These are phyloP conservation scores for Acipenser transmontanus DNA, from an alignment of 2,797 vertebrate genomes.

Conservation along the genomic window DNA sequence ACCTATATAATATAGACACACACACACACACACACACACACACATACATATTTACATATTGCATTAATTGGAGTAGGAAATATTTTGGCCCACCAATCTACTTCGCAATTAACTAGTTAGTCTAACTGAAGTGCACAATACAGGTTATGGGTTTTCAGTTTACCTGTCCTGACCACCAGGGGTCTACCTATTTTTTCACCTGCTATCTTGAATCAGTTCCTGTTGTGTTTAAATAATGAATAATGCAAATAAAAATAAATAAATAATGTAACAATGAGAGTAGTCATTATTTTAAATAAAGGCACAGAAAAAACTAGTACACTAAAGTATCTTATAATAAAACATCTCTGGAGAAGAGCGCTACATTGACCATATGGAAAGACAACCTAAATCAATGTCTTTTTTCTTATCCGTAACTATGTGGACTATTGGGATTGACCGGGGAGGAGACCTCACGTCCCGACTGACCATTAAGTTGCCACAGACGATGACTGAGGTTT, in stretches of 20 bases:
- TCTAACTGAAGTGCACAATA: constrained; percentile 13
- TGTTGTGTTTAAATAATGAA: constrained; percentile 18
- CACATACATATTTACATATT: no score
- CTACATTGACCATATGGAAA: constrained; percentile 37
- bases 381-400: constrained; percentile 34
- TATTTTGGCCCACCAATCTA: no score
- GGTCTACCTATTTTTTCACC: background rate
- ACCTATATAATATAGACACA: no score
- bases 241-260: background rate
- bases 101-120: background rate
- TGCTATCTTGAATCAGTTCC: constrained; percentile 4
- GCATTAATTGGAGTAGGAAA: no score
- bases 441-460: constrained; percentile 68
- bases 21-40: no score
- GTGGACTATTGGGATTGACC: constrained; percentile 74
- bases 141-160: constrained; percentile 15
- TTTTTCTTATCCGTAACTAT: constrained; percentile 71
- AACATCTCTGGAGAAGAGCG: background rate
- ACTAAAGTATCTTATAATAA: constrained; percentile 36
- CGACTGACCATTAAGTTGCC: constrained; percentile 70
- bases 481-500: constrained; percentile 83
- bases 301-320: constrained; percentile 20
- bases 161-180: background rate
- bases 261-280: constrained; percentile 14
- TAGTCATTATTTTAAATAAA: constrained; percentile 21